These are phyloP conservation scores for Diploptera punctata DNA, from an alignment of 2,888 invertebrate genomes.

Conservation along the genomic window DNA sequence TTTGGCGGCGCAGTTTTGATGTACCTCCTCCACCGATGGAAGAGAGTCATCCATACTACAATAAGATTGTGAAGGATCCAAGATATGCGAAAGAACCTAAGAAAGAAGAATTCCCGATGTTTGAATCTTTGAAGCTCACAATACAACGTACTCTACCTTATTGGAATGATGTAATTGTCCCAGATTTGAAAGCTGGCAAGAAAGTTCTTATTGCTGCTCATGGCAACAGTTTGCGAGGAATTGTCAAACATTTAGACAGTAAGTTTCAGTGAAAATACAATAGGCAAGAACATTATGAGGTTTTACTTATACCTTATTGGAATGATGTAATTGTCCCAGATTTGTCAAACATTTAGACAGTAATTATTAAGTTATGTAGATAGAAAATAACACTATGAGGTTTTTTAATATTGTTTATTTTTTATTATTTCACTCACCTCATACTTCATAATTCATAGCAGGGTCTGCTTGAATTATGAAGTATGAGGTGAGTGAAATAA, in stretches of 20 bases:
- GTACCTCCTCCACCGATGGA: slow-evolving; percentile 84
- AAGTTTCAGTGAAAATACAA: slow-evolving; percentile 52
- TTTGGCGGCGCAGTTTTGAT: slow-evolving; percentile 86
- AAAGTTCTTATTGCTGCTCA: slow-evolving; percentile 84
- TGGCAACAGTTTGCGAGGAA: slow-evolving; percentile 84
- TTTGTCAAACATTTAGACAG: slow-evolving; percentile 84
- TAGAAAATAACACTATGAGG: no score
- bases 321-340: slow-evolving; percentile 83
- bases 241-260: slow-evolving; percentile 87
- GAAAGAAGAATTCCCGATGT: slow-evolving; percentile 76
- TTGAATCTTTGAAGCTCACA: slow-evolving; percentile 82
- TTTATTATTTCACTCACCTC: no score
- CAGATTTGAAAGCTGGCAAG: slow-evolving; percentile 82
- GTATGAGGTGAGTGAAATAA: no score
- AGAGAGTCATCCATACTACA: slow-evolving; percentile 74
- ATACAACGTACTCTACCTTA: slow-evolving; percentile 84
- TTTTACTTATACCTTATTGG: slow-evolving; percentile 93
- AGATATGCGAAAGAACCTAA: slow-evolving; percentile 75
- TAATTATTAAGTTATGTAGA: no score
- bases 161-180: slow-evolving; percentile 84
- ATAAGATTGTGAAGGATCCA: slow-evolving; percentile 75
- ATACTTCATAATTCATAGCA: no score
- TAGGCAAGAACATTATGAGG: no score
- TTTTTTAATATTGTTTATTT: no score
- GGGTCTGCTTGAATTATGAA: no score